Percentiles rank a stretch among this genome's conserved stretches.
Evolutionary conservation across 2,888 invertebrate genomes (phyloP).

Genomic region (Brassicogethes aeneus): DNA sequence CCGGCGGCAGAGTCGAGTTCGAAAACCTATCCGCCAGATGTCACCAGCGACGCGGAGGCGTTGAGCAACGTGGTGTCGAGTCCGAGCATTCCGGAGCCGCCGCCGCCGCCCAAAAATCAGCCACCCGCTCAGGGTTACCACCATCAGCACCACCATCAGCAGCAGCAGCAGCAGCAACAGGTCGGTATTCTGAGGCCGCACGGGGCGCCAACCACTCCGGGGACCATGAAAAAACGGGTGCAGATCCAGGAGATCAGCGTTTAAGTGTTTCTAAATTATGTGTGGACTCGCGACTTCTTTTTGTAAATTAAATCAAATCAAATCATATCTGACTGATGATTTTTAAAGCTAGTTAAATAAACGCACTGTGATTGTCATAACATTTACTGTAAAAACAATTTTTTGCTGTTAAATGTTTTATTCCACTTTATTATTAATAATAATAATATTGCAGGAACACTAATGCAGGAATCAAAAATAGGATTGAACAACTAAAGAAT

Average conservation of each 20-base stretch:
- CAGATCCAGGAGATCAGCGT: slow-evolving; percentile 91
- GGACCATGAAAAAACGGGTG: slow-evolving; percentile 79
- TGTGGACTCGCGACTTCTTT: not conserved
- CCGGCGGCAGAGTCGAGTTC: slow-evolving; percentile 37
- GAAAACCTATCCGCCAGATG: slow-evolving; percentile 39
- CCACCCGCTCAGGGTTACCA: slow-evolving; percentile 32
- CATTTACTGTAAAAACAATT: slow-evolving; percentile 17
- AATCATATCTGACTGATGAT: slow-evolving; percentile 23
- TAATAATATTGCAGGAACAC: no score
- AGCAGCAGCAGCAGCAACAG: slow-evolving; percentile 34
- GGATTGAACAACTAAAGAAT: no score
- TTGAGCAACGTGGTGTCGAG: slow-evolving; percentile 20
- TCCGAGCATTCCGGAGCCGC: slow-evolving; percentile 51
- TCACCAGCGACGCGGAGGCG: slow-evolving; percentile 37
- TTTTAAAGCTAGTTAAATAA: slow-evolving; percentile 16
- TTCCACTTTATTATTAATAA: no score
- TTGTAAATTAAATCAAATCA: slow-evolving; percentile 15
- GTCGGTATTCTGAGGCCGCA: slow-evolving; percentile 55
- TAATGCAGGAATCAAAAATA: no score
- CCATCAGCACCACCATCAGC: no score
- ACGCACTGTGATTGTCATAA: slow-evolving; percentile 31
- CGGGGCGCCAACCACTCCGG: slow-evolving; percentile 56
- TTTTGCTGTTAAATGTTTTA: no score
- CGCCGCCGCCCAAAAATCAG: slow-evolving; percentile 50
- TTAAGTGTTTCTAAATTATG: slow-evolving; percentile 42